Evolutionary conservation across 2,797 vertebrate species (phyloP).

Genomic region (Centroberyx gerrardi): DNA sequence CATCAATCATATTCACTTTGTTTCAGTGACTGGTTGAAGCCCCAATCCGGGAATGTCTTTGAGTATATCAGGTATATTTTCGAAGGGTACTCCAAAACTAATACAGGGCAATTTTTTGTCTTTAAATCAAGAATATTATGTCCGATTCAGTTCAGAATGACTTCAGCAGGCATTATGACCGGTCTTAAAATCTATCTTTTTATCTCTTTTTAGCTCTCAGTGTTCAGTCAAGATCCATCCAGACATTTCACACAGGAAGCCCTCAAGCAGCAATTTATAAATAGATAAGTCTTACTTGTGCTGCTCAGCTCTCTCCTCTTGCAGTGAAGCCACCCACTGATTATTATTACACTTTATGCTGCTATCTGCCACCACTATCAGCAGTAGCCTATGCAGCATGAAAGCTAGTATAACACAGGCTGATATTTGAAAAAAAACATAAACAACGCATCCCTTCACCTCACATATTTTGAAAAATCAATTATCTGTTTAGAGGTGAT

Average conservation of each 20-base stretch:
- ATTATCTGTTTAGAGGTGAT: background rate
- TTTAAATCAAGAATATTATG: conserved; percentile 18
- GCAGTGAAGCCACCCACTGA: conserved; percentile 69
- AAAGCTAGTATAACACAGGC: conserved; percentile 3
- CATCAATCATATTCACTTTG: conserved; percentile 28
- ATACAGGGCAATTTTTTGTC: background rate
- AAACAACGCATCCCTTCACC: background rate
- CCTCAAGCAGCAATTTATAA: conserved; percentile 74
- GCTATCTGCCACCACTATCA: conserved; percentile 62
- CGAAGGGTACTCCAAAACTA: background rate
- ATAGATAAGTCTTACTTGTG: conserved; percentile 78
- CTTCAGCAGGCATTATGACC: background rate
- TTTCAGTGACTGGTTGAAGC: conserved; percentile 4
- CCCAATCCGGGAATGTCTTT: background rate
- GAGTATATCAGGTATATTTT: background rate
- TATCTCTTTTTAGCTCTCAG: conserved; percentile 3
- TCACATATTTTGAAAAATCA: background rate
- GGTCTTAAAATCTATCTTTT: conserved; percentile 30
- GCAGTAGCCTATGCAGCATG: conserved; percentile 20
- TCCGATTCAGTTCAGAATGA: background rate
- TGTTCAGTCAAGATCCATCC: conserved; percentile 52
- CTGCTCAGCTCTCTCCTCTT: conserved; percentile 50
- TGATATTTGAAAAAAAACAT: background rate
- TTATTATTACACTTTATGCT: conserved; percentile 61
- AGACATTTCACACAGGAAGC: conserved; percentile 73